Evolutionary conservation across 2,888 invertebrate species (phyloP).

Genomic region (Cyaniris semiargus): DNA sequence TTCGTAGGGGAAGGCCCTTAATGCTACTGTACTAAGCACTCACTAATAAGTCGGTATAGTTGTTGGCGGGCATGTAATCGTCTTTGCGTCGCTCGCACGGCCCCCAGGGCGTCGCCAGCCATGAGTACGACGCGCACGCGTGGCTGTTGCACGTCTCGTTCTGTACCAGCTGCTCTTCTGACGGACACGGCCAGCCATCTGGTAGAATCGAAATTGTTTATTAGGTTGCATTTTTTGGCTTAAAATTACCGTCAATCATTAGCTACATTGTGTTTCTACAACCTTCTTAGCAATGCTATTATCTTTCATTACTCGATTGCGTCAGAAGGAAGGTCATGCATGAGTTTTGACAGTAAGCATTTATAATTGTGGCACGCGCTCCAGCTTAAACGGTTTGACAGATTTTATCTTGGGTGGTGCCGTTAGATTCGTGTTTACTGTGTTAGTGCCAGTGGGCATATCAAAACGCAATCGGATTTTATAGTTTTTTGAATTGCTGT

Average conservation of each 20-base stretch:
- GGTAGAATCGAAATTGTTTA: constrained; percentile 24
- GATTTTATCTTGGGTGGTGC: not conserved
- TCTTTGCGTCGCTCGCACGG: constrained; percentile 67
- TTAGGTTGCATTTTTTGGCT: not conserved
- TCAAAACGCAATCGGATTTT: not conserved
- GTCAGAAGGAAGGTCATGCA: not conserved
- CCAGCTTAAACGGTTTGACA: not conserved
- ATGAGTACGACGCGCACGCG: constrained; percentile 81
- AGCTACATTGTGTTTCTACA: too few relatives aligned
- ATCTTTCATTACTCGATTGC: too few relatives aligned
- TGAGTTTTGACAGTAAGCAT: not conserved
- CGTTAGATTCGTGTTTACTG: not conserved
- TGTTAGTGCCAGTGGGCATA: not conserved
- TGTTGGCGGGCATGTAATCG: constrained; percentile 61
- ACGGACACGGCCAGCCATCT: constrained; percentile 81
- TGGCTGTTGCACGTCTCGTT: constrained; percentile 81
- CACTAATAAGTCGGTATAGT: constrained; percentile 68
- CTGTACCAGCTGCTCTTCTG: constrained; percentile 76
- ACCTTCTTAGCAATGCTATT: too few relatives aligned
- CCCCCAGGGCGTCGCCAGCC: constrained; percentile 82
- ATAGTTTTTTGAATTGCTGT: not conserved
- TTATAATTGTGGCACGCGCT: not conserved
- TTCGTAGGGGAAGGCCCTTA: too few relatives aligned
- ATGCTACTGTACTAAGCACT: constrained; percentile 33
- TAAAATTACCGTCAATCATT: too few relatives aligned